Evolutionary conservation across 2,797 vertebrate genomes (phyloP).

Genomic region (Luscinia megarhynchos): DNA sequence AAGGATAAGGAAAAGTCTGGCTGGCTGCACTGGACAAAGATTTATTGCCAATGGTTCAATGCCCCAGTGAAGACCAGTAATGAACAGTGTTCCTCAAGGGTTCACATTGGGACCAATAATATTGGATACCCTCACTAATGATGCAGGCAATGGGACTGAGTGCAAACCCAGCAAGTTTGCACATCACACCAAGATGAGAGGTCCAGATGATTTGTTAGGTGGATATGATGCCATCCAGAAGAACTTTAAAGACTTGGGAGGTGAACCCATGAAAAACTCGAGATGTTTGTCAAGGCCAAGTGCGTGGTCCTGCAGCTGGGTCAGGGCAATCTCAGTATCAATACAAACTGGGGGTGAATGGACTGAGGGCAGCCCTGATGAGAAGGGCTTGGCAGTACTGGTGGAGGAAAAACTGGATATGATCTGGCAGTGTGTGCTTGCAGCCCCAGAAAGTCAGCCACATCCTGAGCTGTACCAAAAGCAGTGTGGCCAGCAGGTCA

Average conservation of each 20-base stretch:
- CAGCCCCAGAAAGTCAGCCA: neutral
- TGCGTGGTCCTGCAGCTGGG: neutral
- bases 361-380: neutral
- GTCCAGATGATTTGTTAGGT: neutral
- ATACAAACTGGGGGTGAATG: neutral
- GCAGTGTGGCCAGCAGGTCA: accelerated
- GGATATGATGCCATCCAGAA: neutral
- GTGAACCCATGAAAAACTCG: neutral
- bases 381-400: neutral
- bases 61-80: neutral
- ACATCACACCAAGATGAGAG: neutral
- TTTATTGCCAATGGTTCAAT: neutral
- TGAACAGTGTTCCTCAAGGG: neutral
- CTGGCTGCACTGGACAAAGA: neutral
- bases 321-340: neutral
- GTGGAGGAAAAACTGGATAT: neutral
- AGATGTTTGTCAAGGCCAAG: neutral
- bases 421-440: neutral
- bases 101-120: neutral
- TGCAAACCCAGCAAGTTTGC: neutral
- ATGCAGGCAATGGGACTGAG: neutral
- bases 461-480: neutral
- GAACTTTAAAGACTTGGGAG: neutral
- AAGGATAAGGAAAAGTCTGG: neutral
- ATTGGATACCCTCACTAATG: neutral